Evolutionary conservation across 2,888 invertebrate species (phyloP).

Genomic region (Lithophane ornitopus): DNA sequence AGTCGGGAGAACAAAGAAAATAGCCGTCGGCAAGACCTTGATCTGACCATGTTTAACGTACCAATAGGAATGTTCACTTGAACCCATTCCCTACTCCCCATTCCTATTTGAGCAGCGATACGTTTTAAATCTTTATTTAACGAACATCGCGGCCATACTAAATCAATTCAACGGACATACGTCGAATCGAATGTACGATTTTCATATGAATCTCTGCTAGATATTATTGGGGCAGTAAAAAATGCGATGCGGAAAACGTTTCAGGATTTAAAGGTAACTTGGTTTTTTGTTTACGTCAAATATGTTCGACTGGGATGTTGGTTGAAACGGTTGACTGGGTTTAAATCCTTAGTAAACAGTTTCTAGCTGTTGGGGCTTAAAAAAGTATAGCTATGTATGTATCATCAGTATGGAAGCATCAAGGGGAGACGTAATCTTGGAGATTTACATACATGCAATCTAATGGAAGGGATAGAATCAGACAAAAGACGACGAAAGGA

Average conservation of each 20-base stretch:
- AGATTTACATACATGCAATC: background rate
- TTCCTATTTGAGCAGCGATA: constrained; percentile 50
- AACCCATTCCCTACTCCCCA: constrained; percentile 23
- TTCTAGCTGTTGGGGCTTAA: background rate
- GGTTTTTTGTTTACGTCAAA: constrained; percentile 21
- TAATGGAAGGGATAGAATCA: background rate
- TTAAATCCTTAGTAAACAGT: background rate
- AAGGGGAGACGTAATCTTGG: background rate
- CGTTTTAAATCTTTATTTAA: constrained; percentile 55
- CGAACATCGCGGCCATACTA: constrained; percentile 33
- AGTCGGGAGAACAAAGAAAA: constrained; percentile 56
- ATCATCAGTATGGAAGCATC: no score
- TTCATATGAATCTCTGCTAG: constrained; percentile 38
- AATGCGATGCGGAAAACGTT: constrained; percentile 41
- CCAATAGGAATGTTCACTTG: constrained; percentile 52
- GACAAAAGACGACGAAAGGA: background rate
- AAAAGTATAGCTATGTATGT: background rate
- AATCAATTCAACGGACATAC: constrained; percentile 44
- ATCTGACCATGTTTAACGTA: constrained; percentile 54
- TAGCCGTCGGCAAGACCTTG: constrained; percentile 44
- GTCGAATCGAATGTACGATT: constrained; percentile 25
- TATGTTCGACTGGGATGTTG: background rate
- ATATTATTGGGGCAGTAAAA: constrained; percentile 41
- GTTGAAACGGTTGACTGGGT: background rate
- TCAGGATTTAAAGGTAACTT: constrained; percentile 37